Base-by-base conservation (phyloP, 2,113 vertebrate genomes). In the Rana temporaria region DNA sequence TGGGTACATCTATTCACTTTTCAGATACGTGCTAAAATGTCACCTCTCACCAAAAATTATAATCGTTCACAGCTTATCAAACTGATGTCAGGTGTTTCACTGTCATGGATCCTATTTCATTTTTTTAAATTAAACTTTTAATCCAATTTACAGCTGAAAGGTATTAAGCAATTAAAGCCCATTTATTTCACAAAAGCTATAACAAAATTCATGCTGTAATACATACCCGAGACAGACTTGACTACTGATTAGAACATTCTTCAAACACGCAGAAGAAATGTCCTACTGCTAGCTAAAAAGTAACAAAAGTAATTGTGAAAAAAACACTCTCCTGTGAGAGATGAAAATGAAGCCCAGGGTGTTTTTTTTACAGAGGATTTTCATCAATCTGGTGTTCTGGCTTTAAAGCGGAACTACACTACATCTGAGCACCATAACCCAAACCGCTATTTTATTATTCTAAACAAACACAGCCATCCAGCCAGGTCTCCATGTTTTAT, bases 201-300 rank as follows among this genome's bases (percentile, higher is more conserved):
- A 73, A 73, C 70, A 73, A 73, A 48, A 73, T 32, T 57, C 70
- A 19, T 73, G 70, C 32, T 53, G 42, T 26, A 56, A 73, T 26
- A 32, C 56, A 71, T 30, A 53, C 34, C 14, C 32, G 48, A 69
- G 38, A n/a, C 19, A 53, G 68, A 32, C 69, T 55, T 30, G 56
- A 72, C 22, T 48, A 48, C 8, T 72, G 69, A 72, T 56, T 30
- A 56, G 69, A 52, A 30, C 1, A 14, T 4, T 2, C 24, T 42
- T 32, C 3, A 30, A 16, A 56, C 52, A 72, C 24, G 19, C 52
- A 72, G 69, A 14, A 48, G 42, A 48, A 12, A 48, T 48, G 42
- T 48, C 42, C 42, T 48, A 48, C 2, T 48, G 42, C 42, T 11
- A 14, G 11, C 42, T 12, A 12, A 48, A 48, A 1, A 48, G 42